Evolutionary conservation across 2,113 vertebrate species (phyloP).

Genomic region (Cottus gobio): DNA sequence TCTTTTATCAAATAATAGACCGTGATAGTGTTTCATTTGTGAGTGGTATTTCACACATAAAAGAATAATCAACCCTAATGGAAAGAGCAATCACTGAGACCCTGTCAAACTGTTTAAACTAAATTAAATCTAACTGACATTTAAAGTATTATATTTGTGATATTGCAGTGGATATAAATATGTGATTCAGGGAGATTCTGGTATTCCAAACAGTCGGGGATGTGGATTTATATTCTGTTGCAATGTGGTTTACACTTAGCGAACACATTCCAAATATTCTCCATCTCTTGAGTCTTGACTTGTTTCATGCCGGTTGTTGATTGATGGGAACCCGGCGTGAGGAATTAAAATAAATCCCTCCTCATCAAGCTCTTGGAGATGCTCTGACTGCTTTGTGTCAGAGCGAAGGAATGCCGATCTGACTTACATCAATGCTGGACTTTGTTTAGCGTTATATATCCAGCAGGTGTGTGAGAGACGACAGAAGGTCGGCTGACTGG

Average conservation of each 20-base stretch:
- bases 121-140: not conserved
- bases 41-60: slow-evolving; percentile 34
- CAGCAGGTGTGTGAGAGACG: slow-evolving; percentile 31
- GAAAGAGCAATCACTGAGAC: slow-evolving; percentile 8
- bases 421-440: not conserved
- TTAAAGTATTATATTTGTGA: not conserved
- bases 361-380: slow-evolving; percentile 19
- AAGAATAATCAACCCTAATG: not conserved
- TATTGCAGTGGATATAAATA: not conserved
- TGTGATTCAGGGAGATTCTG: not conserved
- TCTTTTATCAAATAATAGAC: not conserved
- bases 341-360: slow-evolving; percentile 33
- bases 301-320: slow-evolving; percentile 30
- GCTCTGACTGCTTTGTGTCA: slow-evolving; percentile 28
- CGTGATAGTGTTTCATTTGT: slow-evolving; percentile 11
- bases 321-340: slow-evolving; percentile 1
- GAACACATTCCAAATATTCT: not conserved
- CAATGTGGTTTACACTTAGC: slow-evolving; percentile 16
- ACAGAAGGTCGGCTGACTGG: not conserved
- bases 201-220: slow-evolving; percentile 43
- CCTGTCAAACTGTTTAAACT: slow-evolving; percentile 26
- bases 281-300: not conserved
- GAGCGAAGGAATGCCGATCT: slow-evolving; percentile 39
- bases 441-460: not conserved
- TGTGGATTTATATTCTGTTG: not conserved